A percentile compares a stretch with the other conserved stretches of the same genome.
Conservation (phyloP, 2,797 vertebrate species). For the Coregonus suidteri region DNA sequence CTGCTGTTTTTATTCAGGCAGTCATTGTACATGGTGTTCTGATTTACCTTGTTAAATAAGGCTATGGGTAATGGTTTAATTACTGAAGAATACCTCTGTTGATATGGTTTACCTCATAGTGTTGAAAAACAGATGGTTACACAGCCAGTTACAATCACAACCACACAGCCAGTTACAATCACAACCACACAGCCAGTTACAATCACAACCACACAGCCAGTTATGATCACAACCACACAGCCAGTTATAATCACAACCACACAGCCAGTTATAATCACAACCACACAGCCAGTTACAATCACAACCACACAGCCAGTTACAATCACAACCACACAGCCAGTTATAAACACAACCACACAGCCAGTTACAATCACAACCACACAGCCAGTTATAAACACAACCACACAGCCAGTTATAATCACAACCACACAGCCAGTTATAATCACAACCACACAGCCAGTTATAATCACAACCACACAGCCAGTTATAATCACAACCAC, state of each 20-base stretch:
- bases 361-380: background rate
- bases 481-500: too few species aligned
- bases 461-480: too few species aligned
- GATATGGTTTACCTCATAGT: background rate
- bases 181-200: background rate
- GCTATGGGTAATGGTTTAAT: background rate
- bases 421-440: too few species aligned
- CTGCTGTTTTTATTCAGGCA: background rate
- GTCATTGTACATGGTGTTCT: background rate
- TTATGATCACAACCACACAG: background rate
- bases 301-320: too few species aligned
- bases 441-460: too few species aligned
- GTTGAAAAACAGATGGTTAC: conserved; percentile 35
- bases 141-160: background rate
- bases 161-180: background rate
- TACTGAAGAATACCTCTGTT: background rate
- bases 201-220: background rate
- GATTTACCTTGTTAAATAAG: background rate
- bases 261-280: background rate
- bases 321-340: background rate
- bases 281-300: background rate
- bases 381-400: conserved; percentile 18
- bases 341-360: background rate
- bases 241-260: background rate
- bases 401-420: too few species aligned